Base-by-base conservation (phyloP, 2,113 vertebrate species). In the Amblyornis subalaris region DNA sequence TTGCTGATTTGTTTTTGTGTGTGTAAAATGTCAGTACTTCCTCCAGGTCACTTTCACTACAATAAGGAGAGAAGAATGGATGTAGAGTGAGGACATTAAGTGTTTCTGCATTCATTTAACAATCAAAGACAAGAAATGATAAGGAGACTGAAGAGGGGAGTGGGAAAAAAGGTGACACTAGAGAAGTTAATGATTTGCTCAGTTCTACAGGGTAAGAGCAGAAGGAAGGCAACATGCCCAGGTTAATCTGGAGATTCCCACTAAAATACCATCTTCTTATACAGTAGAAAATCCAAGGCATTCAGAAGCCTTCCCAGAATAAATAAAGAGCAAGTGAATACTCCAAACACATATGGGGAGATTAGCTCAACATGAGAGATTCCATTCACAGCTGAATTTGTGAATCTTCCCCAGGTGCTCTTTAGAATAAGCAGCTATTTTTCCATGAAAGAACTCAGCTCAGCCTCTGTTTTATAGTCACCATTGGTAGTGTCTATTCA, bases 21-120 rank as follows among this genome's bases (percentile, higher is more conserved):
- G 98, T 99, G 95, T 99, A 99, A 98, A 98, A 99, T 20, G 99
- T 99, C 93, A 99, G 97, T 61, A 99, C 98, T 92, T 99, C 98
- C 85, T 99, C 99, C 96, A 99, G 96, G 91, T 99, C 98, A 48
- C 93, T 98, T 98, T 99, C 99, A 97, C 99, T 99, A 95, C 83
- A 97, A 94, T 57, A 93, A 94, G 82, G 77, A 94, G 42, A 92
- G n/a, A 90, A 94, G 86, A 90, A 95, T 76, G 18, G 42, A 66
- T 12, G 0, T 33, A 65, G 76, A 73, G 33, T 24, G 50, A 95
- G 40, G 23, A 82, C 69, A 74, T 9, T n/a, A 80, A 74, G 18
- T 40, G 85, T 40, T 79, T 88, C 45, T 57, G 25, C 3, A 3
- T 65, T 85, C 54, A 22, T 2, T 7, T 72, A 86, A 88, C 33